Evolutionary conservation across 2,113 vertebrate genomes (phyloP).

Genomic region (Boleophthalmus pectinirostris): DNA sequence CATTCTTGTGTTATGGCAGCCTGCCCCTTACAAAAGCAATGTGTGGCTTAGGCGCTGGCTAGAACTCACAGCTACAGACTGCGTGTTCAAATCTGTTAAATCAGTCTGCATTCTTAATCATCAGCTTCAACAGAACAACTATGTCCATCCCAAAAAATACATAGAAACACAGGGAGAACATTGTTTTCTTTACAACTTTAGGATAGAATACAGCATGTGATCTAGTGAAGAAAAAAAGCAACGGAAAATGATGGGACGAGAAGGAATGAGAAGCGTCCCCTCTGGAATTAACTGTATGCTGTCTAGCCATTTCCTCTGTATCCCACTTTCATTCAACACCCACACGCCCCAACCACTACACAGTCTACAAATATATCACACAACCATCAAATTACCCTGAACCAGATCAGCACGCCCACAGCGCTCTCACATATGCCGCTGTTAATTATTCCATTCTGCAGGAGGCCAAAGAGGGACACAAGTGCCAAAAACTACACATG

Average conservation of each 20-base stretch:
- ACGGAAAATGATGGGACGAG: constrained; percentile 53
- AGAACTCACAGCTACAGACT: constrained; percentile 46
- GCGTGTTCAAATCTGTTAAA: constrained; percentile 61
- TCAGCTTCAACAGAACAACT: constrained; percentile 36
- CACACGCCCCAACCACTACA: constrained; percentile 48
- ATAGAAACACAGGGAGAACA: constrained; percentile 37
- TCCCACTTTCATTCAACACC: constrained; percentile 60
- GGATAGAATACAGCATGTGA: constrained; percentile 30
- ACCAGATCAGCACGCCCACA: constrained; percentile 39
- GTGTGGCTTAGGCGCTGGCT: constrained; percentile 51
- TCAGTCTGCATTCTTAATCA: constrained; percentile 69
- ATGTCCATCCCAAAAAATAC: constrained; percentile 50
- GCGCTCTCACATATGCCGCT: constrained; percentile 25
- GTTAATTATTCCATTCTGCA: constrained; percentile 47
- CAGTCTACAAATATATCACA: constrained; percentile 35
- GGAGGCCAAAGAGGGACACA: constrained; percentile 11
- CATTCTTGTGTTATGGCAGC: constrained; percentile 46
- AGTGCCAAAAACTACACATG: constrained; percentile 3
- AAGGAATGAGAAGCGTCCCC: constrained; percentile 49
- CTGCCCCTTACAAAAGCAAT: constrained; percentile 54
- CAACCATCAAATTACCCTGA: constrained; percentile 43
- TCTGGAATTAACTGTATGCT: constrained; percentile 67
- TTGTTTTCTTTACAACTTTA: constrained; percentile 42
- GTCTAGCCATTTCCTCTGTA: constrained; percentile 29
- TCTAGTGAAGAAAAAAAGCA: constrained; percentile 23